phyloP scores from a whole-genome alignment of 2,113 vertebrate species.

The Pan troglodytes region NHGRI_mPanTro3-v2.1_pri NC_072398.2:224283001-224283500 shows the following conservation, averaged over 20 bases:
- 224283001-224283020: background rate
- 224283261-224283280: too few species aligned
- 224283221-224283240: background rate
- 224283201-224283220: background rate
- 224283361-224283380: too few species aligned
- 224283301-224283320: too few species aligned
- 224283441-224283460: background rate
- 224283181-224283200: background rate
- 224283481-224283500: background rate
- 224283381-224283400: too few species aligned
- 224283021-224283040: background rate
- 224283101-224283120: background rate
- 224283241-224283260: too few species aligned
- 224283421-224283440: too few species aligned
- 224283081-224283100: background rate
- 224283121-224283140: background rate
- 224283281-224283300: too few species aligned
- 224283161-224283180: background rate
- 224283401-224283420: too few species aligned
- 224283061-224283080: fast-evolving
- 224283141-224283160: too few species aligned
- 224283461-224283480: background rate
- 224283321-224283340: too few species aligned
- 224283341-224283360: too few species aligned
- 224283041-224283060: fast-evolving